Evolutionary conservation across 1,140 invertebrate genomes (phyloP), one percentile per base, ranked within the genome.

Genomic region (Thaumatotibia leucotreta): DNA sequence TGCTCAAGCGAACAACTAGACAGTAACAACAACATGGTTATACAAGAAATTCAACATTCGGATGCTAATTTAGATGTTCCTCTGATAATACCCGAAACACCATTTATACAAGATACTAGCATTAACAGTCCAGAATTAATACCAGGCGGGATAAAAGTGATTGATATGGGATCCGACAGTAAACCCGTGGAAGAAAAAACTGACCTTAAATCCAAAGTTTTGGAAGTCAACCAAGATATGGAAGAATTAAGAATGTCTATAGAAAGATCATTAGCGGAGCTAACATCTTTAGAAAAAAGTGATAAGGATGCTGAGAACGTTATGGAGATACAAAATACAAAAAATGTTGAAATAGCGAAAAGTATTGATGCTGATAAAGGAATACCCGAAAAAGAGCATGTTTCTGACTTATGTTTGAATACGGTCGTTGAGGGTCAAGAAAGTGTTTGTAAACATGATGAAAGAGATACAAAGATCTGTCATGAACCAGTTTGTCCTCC

Each of bases 221-320:
- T 86, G 70, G 86, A 88, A 76, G 86, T 88, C 0, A 88, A 83
- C 67, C 72, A 82, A 69, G 86, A 86, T 61, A 86, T 91, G 85
- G 84, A 89, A 68, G 84, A 89, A 61, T 70, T 91, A 29, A 82
- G 79, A 45, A 32, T 78, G 10, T 89, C 88, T 9, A 88, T 91
- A 64, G 88, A 91, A 75, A 83, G 76, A 69, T 91, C 88, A 27
- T 75, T 91, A 50, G 86, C 84, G 62, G 87, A 88, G 61, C 67
- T 91, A 10, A 84, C 80, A 11, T 66, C 75, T 22, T 73, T 88
- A 49, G 85, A 91, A 76, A 84, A 81, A 71, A 69, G 52, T 58
- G 83, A 88, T 65, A 64, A 73, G 27, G 72, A 76, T 52, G 35
- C 71, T 20, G 77, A 80, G 69, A 81, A 76, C 50, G 77, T 66